Conservation (phyloP, 2,888 invertebrate genomes). For the Leuctra nigra region DNA sequence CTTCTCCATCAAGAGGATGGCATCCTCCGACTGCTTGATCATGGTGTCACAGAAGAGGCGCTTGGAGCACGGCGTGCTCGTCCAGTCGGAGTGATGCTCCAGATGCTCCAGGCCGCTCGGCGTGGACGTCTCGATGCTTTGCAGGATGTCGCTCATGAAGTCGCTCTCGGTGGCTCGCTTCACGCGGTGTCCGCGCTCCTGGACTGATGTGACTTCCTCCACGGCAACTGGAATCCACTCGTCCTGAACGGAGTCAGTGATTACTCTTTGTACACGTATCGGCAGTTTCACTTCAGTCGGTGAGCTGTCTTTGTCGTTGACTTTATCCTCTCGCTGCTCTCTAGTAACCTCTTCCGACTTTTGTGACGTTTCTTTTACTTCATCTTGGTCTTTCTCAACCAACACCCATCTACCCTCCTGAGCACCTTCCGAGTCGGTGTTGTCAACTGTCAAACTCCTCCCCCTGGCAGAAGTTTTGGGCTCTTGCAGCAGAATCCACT, state of each 20-base stretch:
- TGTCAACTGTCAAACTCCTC: not conserved
- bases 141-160: constrained; percentile 23
- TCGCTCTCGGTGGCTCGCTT: constrained; percentile 15
- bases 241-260: not conserved
- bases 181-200: not conserved
- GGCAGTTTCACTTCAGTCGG: too few relatives aligned
- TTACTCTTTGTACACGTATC: too few relatives aligned
- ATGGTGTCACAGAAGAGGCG: constrained; percentile 70
- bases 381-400: constrained; percentile 1
- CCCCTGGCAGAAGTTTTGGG: not conserved
- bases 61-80: constrained; percentile 70
- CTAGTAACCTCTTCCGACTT: not conserved
- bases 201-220: not conserved
- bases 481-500: not conserved
- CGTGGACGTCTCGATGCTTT: constrained; percentile 19
- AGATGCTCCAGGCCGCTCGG: constrained; percentile 32
- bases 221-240: not conserved
- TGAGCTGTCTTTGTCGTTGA: not conserved
- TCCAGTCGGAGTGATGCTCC: constrained; percentile 51
- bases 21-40: constrained; percentile 60
- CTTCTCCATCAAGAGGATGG: constrained; percentile 69
- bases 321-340: not conserved
- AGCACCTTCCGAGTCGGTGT: not conserved
- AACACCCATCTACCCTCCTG: not conserved
- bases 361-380: not conserved